A percentile compares a stretch with the other conserved stretches of the same genome.
Conservation (phyloP, 2,797 vertebrate genomes). For the Nannoperca australis region DNA sequence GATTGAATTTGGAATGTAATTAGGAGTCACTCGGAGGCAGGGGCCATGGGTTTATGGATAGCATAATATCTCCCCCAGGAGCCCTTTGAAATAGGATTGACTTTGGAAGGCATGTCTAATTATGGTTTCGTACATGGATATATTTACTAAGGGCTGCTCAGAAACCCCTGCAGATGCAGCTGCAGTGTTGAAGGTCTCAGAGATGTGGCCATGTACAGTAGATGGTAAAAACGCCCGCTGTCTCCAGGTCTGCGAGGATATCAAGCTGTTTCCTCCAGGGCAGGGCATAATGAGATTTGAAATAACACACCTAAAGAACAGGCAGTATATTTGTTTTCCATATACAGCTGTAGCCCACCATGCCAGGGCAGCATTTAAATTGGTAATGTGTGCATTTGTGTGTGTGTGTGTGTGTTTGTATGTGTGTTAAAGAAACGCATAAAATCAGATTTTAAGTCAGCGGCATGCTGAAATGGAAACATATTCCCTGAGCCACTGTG, state of each 20-base stretch:
- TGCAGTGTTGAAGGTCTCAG: constrained; percentile 47
- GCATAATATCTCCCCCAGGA: constrained; percentile 68
- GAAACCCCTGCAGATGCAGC: constrained; percentile 37
- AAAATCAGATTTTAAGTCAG: constrained; percentile 39
- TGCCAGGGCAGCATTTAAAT: constrained; percentile 56
- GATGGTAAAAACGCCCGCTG: constrained; percentile 25
- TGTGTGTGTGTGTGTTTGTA: constrained; percentile 16
- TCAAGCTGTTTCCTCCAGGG: constrained; percentile 44
- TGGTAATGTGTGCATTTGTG: constrained; percentile 26
- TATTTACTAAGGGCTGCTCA: constrained; percentile 45
- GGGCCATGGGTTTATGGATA: constrained; percentile 67
- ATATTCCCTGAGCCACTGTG: constrained; percentile 20
- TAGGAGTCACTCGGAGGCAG: constrained; percentile 68
- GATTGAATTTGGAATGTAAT: constrained; percentile 77
- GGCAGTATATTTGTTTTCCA: constrained; percentile 56
- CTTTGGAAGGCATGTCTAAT: constrained; percentile 75
- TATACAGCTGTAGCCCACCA: constrained; percentile 26
- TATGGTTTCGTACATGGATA: constrained; percentile 60
- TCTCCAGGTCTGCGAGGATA: constrained; percentile 7
- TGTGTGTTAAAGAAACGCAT: constrained; percentile 18
- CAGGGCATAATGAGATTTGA: constrained; percentile 60
- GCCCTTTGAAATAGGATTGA: constrained; percentile 69
- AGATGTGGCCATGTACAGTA: constrained; percentile 13
- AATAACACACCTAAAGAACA: constrained; percentile 54
- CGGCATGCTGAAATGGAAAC: constrained; percentile 33